Base-by-base conservation (phyloP, 2,888 invertebrate species). In the Apocheima hispidaria region DNA sequence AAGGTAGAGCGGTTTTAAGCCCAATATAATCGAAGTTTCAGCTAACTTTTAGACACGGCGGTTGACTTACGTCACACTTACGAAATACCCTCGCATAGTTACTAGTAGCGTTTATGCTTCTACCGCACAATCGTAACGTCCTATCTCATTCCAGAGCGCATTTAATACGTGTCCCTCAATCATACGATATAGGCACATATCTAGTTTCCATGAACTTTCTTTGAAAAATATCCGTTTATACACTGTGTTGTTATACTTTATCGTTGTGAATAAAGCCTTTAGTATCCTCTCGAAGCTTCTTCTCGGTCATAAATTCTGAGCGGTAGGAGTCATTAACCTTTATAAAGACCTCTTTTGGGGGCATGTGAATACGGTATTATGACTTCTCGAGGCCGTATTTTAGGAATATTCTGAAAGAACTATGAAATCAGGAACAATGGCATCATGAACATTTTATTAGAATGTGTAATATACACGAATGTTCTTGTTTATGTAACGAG, bases 11-110 rank as follows among this genome's bases (percentile, higher is more conserved):
- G 86, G 77, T 60, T 79, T 70, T 77, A 71, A 80, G 74, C 71
- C 73, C 77, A 74, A 82, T 81, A 78, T 84, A 81, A 81, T 82
- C 79, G 78, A 86, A 90, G 84, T 88, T 88, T 78, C 67, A 68
- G 78, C 73, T 72, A 83, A 86, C 79, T 85, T 87, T 78, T 67
- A 70, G 79, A 72, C 71, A 77, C 77, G 77, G 83, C 69, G 84
- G 86, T 79, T 82, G 79, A 78, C 72, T 82, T 70, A 54, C 62
- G 69, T 75, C 77, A 70, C 74, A 77, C 75, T 80, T 77, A 77
- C 65, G 61, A 70, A 75, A 75, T 78, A 75, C 72, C 75, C 73
- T 23, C 33, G 23, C n/a, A 16, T 3, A 4, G 14, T 35, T 10
- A 10, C 4, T 21, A 12, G 6, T 40, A 30, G 12, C 40, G 18